phyloP scores from a whole-genome alignment of 2,888 invertebrate genomes.

The Andrena hattorfiana region DNA sequence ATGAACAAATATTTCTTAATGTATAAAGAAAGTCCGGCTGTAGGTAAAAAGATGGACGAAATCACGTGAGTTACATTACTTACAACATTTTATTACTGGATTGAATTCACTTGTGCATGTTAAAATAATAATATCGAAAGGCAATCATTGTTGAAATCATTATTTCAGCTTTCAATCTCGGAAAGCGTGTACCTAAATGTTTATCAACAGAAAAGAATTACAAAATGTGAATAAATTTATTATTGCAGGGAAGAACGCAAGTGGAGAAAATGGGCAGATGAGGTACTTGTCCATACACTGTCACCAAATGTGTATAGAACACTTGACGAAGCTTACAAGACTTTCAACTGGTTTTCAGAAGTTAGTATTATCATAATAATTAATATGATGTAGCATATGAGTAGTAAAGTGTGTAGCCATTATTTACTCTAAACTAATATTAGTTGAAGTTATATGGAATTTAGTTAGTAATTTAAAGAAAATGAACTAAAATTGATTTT shows the following conservation, averaged over 20 bases:
- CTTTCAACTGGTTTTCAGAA: slow-evolving; percentile 97
- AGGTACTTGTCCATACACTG: slow-evolving; percentile 94
- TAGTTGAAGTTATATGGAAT: not conserved
- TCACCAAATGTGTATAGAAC: slow-evolving; percentile 99
- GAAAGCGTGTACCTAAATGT: not conserved
- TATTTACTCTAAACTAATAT: not conserved
- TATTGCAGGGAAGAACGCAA: slow-evolving; percentile 93
- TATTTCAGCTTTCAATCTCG: no score
- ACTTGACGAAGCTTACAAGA: slow-evolving; percentile 92
- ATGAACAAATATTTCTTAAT: slow-evolving; percentile 96
- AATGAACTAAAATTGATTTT: not conserved
- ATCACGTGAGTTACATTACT: slow-evolving; percentile 86
- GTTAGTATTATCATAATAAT: slow-evolving; percentile 74
- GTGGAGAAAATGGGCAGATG: slow-evolving; percentile 98
- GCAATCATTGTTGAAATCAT: no score
- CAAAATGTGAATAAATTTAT: not conserved
- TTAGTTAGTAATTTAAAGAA: not conserved
- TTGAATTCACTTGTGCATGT: not conserved
- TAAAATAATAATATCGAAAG: no score
- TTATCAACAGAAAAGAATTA: not conserved
- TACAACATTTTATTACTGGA: not conserved
- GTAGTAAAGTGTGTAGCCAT: no score
- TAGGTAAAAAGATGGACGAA: slow-evolving; percentile 86
- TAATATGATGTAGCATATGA: no score
- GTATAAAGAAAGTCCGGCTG: slow-evolving; percentile 88